These are phyloP conservation scores for Rhagonycha fulva DNA, from an alignment of 2,888 invertebrate genomes.

Conservation along the genomic window DNA sequence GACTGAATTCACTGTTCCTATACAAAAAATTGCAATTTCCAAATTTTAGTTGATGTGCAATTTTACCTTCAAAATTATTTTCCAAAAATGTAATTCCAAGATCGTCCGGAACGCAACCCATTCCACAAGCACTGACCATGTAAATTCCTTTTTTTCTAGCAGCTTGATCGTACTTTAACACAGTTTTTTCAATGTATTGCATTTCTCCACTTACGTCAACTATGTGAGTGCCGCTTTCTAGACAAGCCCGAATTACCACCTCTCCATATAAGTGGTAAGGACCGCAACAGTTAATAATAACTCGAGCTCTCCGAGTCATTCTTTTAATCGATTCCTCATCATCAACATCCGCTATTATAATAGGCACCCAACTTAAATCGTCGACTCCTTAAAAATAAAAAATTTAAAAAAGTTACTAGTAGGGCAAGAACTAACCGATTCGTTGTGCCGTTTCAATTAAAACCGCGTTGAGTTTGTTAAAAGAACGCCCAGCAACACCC, in stretches of 20 bases:
- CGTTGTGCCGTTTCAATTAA: constrained; percentile 48
- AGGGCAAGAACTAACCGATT: constrained; percentile 50
- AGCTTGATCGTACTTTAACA: constrained; percentile 73
- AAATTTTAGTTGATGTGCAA: not conserved
- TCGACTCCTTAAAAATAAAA: constrained; percentile 38
- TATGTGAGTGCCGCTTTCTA: constrained; percentile 77
- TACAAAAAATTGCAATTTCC: constrained; percentile 2
- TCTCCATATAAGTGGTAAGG: constrained; percentile 91
- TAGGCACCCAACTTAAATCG: constrained; percentile 63
- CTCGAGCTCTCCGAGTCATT: constrained; percentile 80
- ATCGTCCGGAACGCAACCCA: constrained; percentile 92
- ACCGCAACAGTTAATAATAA: constrained; percentile 92
- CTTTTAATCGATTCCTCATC: constrained; percentile 72
- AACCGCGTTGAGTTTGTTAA: constrained; percentile 50
- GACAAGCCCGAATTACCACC: constrained; percentile 83
- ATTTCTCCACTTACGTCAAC: constrained; percentile 95
- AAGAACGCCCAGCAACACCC: constrained; percentile 86
- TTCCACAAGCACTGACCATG: constrained; percentile 89
- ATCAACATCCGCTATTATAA: constrained; percentile 78
- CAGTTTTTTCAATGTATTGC: constrained; percentile 58
- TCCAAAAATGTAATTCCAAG: constrained; percentile 79
- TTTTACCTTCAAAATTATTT: constrained; percentile 72
- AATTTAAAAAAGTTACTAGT: not conserved
- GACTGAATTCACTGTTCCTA: constrained; percentile 76
- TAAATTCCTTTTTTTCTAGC: constrained; percentile 83